These are phyloP conservation scores for Castor canadensis DNA, from an alignment of 2,113 vertebrate species.

Conservation along the genomic window DNA sequence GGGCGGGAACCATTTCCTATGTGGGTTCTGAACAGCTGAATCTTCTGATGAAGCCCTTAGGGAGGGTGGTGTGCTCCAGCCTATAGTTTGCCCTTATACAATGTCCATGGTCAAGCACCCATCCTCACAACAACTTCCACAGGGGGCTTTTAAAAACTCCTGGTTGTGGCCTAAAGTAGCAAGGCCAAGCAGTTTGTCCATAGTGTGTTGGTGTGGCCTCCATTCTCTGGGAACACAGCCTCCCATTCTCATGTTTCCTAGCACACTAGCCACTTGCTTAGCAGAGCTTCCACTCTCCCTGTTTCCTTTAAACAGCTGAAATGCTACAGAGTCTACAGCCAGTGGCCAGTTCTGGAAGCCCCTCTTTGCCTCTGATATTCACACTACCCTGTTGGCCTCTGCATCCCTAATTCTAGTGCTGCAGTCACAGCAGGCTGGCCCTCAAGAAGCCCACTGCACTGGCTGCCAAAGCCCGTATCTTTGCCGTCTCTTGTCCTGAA, in stretches of 20 bases:
- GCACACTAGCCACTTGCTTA: background rate
- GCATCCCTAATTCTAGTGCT: background rate
- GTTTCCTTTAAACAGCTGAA: background rate
- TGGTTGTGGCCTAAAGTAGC: background rate
- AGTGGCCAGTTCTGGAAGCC: background rate
- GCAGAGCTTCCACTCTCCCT: background rate
- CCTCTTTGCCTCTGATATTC: background rate
- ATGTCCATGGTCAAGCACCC: background rate
- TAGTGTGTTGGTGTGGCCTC: background rate
- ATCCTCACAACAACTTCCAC: background rate
- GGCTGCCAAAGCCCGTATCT: background rate
- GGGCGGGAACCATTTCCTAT: background rate
- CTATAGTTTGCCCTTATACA: background rate
- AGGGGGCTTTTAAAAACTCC: background rate
- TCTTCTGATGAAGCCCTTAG: background rate
- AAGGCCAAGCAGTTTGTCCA: background rate
- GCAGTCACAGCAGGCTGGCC: background rate
- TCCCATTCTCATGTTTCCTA: background rate
- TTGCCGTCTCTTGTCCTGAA: background rate
- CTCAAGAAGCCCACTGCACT: background rate
- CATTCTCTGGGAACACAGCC: fast-evolving
- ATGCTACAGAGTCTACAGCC: too few relatives aligned
- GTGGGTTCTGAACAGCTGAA: background rate
- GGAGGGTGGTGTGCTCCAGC: background rate
- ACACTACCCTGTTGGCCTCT: background rate